Conservation (phyloP, 2,113 vertebrate species). For the Zeus faber region DNA sequence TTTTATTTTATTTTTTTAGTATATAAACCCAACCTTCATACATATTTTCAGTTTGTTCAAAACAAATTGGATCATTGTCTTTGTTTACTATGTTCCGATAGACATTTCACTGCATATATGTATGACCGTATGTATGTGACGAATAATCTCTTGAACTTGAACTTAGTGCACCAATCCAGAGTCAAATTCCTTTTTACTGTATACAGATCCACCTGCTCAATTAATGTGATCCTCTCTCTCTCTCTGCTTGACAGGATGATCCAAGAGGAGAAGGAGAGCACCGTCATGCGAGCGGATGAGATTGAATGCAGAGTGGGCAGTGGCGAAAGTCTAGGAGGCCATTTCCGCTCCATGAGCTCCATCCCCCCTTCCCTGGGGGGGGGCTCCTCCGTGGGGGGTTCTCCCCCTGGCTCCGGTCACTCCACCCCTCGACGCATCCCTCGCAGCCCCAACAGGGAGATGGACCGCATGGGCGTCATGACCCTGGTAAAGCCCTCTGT, state of each 20-base stretch:
- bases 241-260: constrained; percentile 79
- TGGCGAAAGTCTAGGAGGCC: constrained; percentile 80
- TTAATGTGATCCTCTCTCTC: too few species aligned
- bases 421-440: constrained; percentile 86
- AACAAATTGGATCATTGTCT: too few species aligned
- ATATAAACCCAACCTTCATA: too few species aligned
- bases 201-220: too few species aligned
- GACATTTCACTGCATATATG: too few species aligned
- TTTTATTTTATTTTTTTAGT: too few species aligned
- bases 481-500: constrained; percentile 81
- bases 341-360: constrained; percentile 85
- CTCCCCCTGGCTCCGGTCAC: constrained; percentile 88
- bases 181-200: too few species aligned
- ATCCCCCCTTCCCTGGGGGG: constrained; percentile 74
- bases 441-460: constrained; percentile 87
- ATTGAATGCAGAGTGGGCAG: constrained; percentile 91
- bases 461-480: constrained; percentile 93
- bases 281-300: constrained; percentile 90
- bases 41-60: too few species aligned
- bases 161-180: too few species aligned
- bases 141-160: too few species aligned
- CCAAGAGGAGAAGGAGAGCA: constrained; percentile 96
- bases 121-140: too few species aligned
- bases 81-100: too few species aligned
- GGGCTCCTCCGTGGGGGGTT: constrained; percentile 75